These are phyloP conservation scores for Pantherophis alleghaniensis DNA, from an alignment of 2,797 vertebrate genomes.

Conservation along the genomic window DNA sequence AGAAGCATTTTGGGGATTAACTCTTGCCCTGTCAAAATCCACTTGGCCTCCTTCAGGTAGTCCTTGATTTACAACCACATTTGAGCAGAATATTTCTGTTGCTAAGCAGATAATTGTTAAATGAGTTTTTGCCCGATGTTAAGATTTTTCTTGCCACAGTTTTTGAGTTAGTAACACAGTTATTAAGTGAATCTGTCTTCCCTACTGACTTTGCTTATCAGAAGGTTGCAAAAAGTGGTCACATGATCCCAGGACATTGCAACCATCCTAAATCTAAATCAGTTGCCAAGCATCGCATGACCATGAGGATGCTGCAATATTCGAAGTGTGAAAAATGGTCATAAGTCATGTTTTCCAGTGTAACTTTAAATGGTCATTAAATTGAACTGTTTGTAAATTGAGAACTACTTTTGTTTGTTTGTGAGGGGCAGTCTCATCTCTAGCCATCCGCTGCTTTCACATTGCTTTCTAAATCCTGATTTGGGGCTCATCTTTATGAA, in stretches of 20 bases:
- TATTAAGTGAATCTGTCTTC: background rate
- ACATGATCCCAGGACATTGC: background rate
- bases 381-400: background rate
- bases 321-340: background rate
- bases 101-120: background rate
- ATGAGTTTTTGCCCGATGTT: background rate
- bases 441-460: background rate
- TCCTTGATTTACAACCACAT: background rate
- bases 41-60: background rate
- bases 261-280: background rate
- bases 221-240: background rate
- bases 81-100: background rate
- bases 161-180: background rate
- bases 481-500: background rate
- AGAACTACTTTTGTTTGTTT: background rate
- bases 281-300: background rate
- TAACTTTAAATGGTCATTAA: background rate
- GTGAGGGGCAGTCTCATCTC: background rate
- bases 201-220: background rate
- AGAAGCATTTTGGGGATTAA: background rate
- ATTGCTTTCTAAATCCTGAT: background rate
- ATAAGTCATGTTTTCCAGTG: background rate
- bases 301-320: background rate
- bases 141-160: background rate
- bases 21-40: background rate